Base-by-base conservation (phyloP, 2,888 invertebrate species). In the Ornithoptera priamus region DNA sequence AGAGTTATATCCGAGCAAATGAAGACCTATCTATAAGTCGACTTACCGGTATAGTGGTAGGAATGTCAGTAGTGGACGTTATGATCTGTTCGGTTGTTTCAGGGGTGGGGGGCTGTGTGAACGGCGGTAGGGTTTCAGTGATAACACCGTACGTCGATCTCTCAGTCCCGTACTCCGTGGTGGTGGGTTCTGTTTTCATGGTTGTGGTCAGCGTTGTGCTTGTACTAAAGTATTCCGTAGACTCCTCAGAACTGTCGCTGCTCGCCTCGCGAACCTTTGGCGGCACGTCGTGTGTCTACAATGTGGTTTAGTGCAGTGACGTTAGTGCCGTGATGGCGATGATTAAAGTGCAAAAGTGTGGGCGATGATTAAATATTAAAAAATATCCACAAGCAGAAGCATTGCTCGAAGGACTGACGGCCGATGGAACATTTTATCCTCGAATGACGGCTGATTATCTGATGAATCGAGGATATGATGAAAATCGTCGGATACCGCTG, bases 201-300 rank as follows among this genome's bases (percentile, higher is more conserved):
- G 20, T 57, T 0, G 57, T 39, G 17, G 36, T 42, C 17, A 42
- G 70, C 5, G 61, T 30, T n/a, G 63, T 56, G 5, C 15, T 24
- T 18, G 71, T 67, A 36, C 24, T 62, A 17, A 20, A 12, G 20
- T 20, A n/a, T 56, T 67, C 67, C 8, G 67, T 67, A 1, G 62
- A 56, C 62, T 79, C 78, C 39, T 79, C 78, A 18, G 76, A 77
- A 68, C 76, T 78, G 5, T 74, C 74, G 62, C 62, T 63, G 42
- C 30, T 72, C n/a, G 20, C 58, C 22, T 74, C 68, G n/a, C 53
- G 68, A 46, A 61, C 58, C 8, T 66, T 56, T n/a, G 36, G 62
- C 20, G 30, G 18, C 18, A 36, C 63, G 12, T 30, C 50, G 58
- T 53, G 24, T 30, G 64, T 71, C 74, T 75, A 75, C 42, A 71